phyloP scores from a whole-genome alignment of 2,113 vertebrate genomes.

The Limanda limanda region DNA sequence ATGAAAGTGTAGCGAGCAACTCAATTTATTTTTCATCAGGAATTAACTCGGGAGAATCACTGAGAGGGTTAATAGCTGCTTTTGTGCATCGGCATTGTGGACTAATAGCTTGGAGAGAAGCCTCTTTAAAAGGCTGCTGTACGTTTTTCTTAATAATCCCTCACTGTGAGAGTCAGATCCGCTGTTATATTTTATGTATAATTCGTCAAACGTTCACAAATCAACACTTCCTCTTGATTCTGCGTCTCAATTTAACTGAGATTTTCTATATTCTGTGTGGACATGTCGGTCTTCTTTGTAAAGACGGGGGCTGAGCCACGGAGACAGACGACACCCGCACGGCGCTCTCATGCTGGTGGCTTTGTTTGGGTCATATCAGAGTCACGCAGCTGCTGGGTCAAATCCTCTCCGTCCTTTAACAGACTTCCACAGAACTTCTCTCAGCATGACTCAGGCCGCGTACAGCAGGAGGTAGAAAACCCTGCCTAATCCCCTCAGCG shows the following conservation, averaged over 20 bases:
- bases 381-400: conserved; percentile 69
- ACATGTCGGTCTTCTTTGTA: conserved; percentile 2
- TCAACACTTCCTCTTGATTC: not conserved
- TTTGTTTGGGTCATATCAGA: conserved; percentile 77
- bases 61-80: conserved; percentile 75
- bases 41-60: conserved; percentile 76
- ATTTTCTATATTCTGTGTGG: not conserved
- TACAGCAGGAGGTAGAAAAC: conserved; percentile 78
- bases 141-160: conserved; percentile 31
- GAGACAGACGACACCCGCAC: conserved; percentile 33
- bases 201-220: not conserved
- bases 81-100: conserved; percentile 57
- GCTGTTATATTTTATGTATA: not conserved
- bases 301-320: conserved; percentile 14
- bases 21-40: conserved; percentile 85
- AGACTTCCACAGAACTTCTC: conserved; percentile 68
- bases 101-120: conserved; percentile 53
- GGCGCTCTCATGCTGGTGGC: conserved; percentile 61
- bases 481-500: conserved; percentile 80
- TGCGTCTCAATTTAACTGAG: not conserved
- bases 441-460: conserved; percentile 69
- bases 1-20: conserved; percentile 81
- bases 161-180: not conserved
- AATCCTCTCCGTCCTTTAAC: conserved; percentile 65
- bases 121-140: conserved; percentile 15